A percentile compares a stretch with the other conserved stretches of the same genome.
Evolutionary conservation across 2,888 invertebrate species (phyloP).

Genomic region (Brachyopa scutellaris): DNA sequence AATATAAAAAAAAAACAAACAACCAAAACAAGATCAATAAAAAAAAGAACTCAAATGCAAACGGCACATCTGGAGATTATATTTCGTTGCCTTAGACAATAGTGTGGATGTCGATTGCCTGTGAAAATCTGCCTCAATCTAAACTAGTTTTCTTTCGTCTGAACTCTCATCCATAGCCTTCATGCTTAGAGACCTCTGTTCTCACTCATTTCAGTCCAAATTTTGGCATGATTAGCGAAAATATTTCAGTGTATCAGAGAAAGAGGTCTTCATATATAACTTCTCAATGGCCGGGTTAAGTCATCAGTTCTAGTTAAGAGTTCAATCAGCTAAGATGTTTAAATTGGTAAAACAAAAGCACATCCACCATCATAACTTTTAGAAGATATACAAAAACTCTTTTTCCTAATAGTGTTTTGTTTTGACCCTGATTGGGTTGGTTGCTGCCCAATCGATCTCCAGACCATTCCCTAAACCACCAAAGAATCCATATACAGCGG

Average conservation of each 20-base stretch:
- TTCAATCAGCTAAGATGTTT: slow-evolving; percentile 58
- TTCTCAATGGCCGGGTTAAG: neutral
- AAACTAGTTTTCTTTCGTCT: slow-evolving; percentile 35
- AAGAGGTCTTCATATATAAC: slow-evolving; percentile 49
- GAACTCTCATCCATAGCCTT: neutral
- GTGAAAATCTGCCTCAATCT: slow-evolving; percentile 18
- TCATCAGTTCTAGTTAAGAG: slow-evolving; percentile 46
- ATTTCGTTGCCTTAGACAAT: slow-evolving; percentile 2
- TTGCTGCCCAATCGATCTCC: slow-evolving; percentile 25
- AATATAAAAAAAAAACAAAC: neutral
- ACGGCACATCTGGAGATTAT: slow-evolving; percentile 7
- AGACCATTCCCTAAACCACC: slow-evolving; percentile 29
- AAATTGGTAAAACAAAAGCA: slow-evolving; percentile 49
- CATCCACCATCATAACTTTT: no score
- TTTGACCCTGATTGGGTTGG: slow-evolving; percentile 15
- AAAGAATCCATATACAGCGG: slow-evolving; percentile 4
- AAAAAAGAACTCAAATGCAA: neutral
- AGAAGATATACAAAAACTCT: neutral
- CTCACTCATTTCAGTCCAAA: slow-evolving; percentile 4
- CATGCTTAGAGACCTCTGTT: slow-evolving; percentile 5
- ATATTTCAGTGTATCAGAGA: neutral
- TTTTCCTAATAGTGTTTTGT: slow-evolving; percentile 35
- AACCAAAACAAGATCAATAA: slow-evolving; percentile 1
- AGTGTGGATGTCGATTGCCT: neutral
- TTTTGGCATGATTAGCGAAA: slow-evolving; percentile 37